Conservation (phyloP, 2,797 vertebrate genomes). For the Acanthurus lineatus region DNA sequence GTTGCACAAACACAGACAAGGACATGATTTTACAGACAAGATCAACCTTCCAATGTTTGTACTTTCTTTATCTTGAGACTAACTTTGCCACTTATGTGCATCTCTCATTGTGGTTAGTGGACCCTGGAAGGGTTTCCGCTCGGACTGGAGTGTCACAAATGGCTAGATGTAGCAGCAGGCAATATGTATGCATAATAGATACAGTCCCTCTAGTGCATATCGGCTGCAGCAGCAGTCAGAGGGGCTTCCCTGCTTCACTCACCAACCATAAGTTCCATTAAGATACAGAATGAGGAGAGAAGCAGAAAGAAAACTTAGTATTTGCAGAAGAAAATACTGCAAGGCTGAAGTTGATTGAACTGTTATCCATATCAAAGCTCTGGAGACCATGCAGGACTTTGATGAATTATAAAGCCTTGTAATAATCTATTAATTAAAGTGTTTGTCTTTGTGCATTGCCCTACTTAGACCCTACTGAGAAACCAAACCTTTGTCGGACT, state of each 20-base stretch:
- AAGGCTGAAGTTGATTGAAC: conserved; percentile 30
- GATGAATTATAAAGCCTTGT: conserved; percentile 71
- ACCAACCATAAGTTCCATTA: conserved; percentile 32
- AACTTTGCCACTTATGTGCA: conserved; percentile 5
- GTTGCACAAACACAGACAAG: neutral
- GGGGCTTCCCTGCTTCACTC: conserved; percentile 50
- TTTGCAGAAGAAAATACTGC: conserved; percentile 23
- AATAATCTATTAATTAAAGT: conserved; percentile 75
- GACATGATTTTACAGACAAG: neutral
- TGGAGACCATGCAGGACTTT: conserved; percentile 56
- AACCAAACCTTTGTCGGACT: conserved; percentile 24
- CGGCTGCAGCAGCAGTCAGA: conserved; percentile 51
- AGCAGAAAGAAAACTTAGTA: conserved; percentile 5
- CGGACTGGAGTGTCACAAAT: conserved; percentile 57
- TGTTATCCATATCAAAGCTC: conserved; percentile 24
- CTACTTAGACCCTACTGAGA: conserved; percentile 50
- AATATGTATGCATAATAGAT: conserved; percentile 70
- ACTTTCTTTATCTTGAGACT: neutral
- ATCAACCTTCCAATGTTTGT: neutral
- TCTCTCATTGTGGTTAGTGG: neutral
- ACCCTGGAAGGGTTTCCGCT: conserved; percentile 16
- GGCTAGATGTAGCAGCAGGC: conserved; percentile 60
- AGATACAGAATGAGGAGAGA: conserved; percentile 43
- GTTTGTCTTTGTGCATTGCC: conserved; percentile 60
- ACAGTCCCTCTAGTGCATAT: conserved; percentile 41